phyloP scores from a whole-genome alignment of 2,113 vertebrate genomes.

The Pomatorhinus ruficollis region DNA sequence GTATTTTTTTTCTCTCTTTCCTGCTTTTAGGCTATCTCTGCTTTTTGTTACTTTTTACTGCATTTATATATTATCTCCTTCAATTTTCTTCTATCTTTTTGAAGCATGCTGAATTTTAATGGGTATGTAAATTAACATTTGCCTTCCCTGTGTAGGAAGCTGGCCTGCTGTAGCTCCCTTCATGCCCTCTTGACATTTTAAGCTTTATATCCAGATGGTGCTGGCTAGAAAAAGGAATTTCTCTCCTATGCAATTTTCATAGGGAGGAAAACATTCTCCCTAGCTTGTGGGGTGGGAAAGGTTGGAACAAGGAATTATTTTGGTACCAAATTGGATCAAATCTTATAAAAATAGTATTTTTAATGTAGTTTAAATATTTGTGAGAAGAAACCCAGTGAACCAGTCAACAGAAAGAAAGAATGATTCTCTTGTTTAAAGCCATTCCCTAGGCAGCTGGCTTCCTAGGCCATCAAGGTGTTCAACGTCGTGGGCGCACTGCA shows the following conservation, averaged over 20 bases:
- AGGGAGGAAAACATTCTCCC: background rate
- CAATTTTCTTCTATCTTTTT: slow-evolving; percentile 35
- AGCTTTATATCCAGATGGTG: slow-evolving; percentile 39
- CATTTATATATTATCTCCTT: background rate
- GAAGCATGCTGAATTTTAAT: slow-evolving; percentile 49
- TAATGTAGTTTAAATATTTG: background rate
- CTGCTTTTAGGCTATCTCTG: background rate
- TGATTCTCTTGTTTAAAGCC: background rate
- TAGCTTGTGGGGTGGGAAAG: background rate
- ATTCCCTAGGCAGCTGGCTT: background rate
- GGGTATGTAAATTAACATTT: slow-evolving; percentile 31
- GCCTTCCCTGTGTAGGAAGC: background rate
- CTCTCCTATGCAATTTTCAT: background rate
- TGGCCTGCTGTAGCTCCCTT: slow-evolving; percentile 6
- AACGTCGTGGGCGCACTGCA: background rate
- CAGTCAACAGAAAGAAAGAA: background rate
- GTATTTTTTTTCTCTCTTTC: background rate
- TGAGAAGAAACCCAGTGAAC: background rate
- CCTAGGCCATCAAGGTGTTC: background rate
- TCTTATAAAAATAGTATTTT: background rate
- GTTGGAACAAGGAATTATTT: background rate
- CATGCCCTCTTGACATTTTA: slow-evolving; percentile 16
- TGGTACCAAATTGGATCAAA: background rate
- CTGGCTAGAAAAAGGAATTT: slow-evolving; percentile 5
- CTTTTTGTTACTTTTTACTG: slow-evolving; percentile 5